phyloP scores from a whole-genome alignment of 2,113 vertebrate genomes.

The Catharus bicknelli region DNA sequence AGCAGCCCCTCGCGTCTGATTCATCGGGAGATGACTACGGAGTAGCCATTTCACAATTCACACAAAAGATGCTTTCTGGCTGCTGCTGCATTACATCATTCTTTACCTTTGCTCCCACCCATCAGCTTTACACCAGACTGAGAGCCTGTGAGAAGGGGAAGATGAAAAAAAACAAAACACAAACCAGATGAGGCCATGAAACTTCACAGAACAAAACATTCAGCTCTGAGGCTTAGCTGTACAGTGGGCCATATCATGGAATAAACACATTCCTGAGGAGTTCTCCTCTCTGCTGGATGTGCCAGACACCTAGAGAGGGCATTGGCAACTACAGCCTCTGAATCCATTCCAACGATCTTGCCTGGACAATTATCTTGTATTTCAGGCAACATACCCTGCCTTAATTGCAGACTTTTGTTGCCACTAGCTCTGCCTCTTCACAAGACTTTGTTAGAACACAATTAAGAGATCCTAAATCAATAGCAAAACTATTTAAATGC shows the following conservation, averaged over 20 bases:
- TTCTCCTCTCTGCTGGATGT: background rate
- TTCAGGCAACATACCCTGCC: conserved; percentile 25
- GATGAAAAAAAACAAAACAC: background rate
- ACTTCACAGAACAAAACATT: conserved; percentile 30
- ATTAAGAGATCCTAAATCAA: conserved; percentile 42
- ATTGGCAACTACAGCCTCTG: background rate
- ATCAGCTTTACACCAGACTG: conserved; percentile 42
- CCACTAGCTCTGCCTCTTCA: conserved; percentile 35
- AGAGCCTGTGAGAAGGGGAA: conserved; percentile 55
- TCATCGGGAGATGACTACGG: conserved; percentile 68
- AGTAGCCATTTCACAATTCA: conserved; percentile 67
- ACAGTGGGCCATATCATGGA: background rate
- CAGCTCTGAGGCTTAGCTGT: conserved; percentile 35
- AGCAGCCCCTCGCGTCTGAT: conserved; percentile 73
- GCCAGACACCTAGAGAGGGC: background rate
- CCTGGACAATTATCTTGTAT: conserved; percentile 36
- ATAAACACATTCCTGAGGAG: conserved; percentile 6
- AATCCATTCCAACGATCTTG: background rate
- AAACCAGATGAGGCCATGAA: background rate
- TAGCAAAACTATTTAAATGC: background rate
- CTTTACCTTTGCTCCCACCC: conserved; percentile 75
- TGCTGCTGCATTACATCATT: conserved; percentile 79
- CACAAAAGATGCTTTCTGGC: conserved; percentile 78
- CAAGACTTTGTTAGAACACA: conserved; percentile 6
- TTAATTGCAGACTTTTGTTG: conserved; percentile 49